Evolutionary conservation across 2,888 invertebrate species (phyloP).

Genomic region (Folsomia manolachei): DNA sequence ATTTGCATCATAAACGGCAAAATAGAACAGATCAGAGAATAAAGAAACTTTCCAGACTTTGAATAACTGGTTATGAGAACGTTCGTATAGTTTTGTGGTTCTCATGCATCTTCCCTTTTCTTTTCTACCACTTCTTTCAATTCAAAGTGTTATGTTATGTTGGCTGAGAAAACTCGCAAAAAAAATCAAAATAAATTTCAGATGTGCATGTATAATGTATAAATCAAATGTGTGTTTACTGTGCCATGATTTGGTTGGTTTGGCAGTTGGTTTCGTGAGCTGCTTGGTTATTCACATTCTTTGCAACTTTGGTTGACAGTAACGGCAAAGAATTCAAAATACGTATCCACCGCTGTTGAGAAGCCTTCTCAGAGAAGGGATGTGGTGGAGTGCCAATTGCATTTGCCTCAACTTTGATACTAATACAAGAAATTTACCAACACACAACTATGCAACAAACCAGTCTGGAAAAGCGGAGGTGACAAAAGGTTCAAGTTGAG

Average conservation of each 20-base stretch:
- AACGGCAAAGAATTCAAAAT: not conserved
- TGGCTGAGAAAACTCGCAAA: not conserved
- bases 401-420: too few relatives aligned
- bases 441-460: too few relatives aligned
- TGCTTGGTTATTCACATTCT: not conserved
- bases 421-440: too few relatives aligned
- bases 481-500: too few relatives aligned
- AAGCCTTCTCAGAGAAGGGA: not conserved
- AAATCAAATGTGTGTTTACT: not conserved
- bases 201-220: slow-evolving; percentile 7
- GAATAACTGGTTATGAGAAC: too few relatives aligned
- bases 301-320: not conserved
- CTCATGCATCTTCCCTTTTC: too few relatives aligned
- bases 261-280: not conserved
- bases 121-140: not conserved
- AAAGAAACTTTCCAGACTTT: not conserved
- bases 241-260: not conserved
- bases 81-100: too few relatives aligned
- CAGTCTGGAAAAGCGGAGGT: too few relatives aligned
- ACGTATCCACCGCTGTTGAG: too few relatives aligned
- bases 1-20: too few relatives aligned
- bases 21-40: too few relatives aligned
- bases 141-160: not conserved
- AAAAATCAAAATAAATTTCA: slow-evolving; percentile 5
- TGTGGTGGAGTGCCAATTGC: not conserved